phyloP scores from a whole-genome alignment of 2,113 vertebrate genomes.

The Platysteira castanea region DNA sequence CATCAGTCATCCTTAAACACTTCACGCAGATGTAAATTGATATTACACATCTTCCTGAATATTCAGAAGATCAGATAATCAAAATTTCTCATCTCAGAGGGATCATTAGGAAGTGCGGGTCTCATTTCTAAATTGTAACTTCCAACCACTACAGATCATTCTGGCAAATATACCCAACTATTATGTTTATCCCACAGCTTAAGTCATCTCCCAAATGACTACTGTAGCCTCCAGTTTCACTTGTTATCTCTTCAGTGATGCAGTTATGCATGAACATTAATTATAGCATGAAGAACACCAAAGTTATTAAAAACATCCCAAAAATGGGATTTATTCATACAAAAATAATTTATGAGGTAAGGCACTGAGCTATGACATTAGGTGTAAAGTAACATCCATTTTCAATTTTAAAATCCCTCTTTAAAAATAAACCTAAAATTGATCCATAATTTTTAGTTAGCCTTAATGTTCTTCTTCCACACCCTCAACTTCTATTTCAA shows the following conservation, averaged over 20 bases:
- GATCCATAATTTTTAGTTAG: not conserved
- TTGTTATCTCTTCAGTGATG: not conserved
- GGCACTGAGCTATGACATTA: not conserved
- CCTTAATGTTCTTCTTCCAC: not conserved
- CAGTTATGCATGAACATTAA: not conserved
- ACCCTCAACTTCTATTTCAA: not conserved
- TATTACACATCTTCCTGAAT: not conserved
- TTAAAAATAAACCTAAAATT: not conserved
- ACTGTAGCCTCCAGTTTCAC: not conserved
- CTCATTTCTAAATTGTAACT: not conserved
- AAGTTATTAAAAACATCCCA: not conserved
- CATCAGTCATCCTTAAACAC: not conserved
- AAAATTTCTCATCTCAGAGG: not conserved
- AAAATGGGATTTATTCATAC: not conserved
- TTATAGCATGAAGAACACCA: not conserved
- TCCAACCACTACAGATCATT: not conserved
- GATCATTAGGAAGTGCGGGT: not conserved
- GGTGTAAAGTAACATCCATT: not conserved
- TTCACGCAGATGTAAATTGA: not conserved
- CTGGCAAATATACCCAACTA: not conserved
- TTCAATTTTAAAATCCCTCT: not conserved
- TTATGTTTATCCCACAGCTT: not conserved
- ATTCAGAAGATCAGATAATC: conserved; percentile 3
- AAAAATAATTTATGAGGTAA: not conserved
- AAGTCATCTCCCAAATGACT: not conserved